Percentiles rank a stretch among this genome's conserved stretches.
Evolutionary conservation across 2,113 vertebrate genomes (phyloP).

Genomic region (Hemicordylus capensis): DNA sequence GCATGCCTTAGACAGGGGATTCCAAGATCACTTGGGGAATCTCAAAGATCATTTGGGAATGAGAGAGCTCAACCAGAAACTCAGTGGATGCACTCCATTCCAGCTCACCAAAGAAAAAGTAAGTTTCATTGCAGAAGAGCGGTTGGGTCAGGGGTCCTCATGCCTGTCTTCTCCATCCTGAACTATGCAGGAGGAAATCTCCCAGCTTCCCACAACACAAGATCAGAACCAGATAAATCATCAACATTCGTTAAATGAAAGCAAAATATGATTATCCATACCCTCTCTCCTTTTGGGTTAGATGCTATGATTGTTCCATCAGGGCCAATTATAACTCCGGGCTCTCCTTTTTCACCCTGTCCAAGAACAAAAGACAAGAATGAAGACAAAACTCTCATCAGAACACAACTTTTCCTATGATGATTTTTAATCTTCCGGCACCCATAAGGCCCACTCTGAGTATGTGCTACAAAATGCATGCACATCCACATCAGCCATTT

Average conservation of each 20-base stretch:
- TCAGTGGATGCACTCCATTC: not conserved
- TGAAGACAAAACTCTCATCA: not conserved
- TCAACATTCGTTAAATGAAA: rapidly evolving
- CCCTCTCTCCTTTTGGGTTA: slow-evolving; percentile 74
- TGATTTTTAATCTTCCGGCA: too few relatives aligned
- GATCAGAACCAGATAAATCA: rapidly evolving
- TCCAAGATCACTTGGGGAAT: not conserved
- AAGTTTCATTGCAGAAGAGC: not conserved
- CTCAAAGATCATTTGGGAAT: rapidly evolving
- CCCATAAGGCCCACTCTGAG: too few relatives aligned
- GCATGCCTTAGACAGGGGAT: not conserved
- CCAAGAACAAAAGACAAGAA: rapidly evolving
- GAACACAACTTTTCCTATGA: not conserved
- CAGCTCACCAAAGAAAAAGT: not conserved
- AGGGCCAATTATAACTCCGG: slow-evolving; percentile 59
- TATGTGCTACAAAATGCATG: too few relatives aligned
- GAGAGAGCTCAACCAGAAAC: not conserved
- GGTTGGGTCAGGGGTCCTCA: not conserved
- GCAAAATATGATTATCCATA: slow-evolving; percentile 19
- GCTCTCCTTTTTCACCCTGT: slow-evolving; percentile 84
- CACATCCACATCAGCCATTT: too few relatives aligned
- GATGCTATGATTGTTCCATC: slow-evolving; percentile 54
- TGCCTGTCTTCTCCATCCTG: not conserved
- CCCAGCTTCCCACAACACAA: not conserved
- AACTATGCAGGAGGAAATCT: too few relatives aligned